A percentile compares a stretch with the other conserved stretches of the same genome.
Evolutionary conservation across 2,888 invertebrate species (phyloP).

Genomic region (Drosophila falleni): DNA sequence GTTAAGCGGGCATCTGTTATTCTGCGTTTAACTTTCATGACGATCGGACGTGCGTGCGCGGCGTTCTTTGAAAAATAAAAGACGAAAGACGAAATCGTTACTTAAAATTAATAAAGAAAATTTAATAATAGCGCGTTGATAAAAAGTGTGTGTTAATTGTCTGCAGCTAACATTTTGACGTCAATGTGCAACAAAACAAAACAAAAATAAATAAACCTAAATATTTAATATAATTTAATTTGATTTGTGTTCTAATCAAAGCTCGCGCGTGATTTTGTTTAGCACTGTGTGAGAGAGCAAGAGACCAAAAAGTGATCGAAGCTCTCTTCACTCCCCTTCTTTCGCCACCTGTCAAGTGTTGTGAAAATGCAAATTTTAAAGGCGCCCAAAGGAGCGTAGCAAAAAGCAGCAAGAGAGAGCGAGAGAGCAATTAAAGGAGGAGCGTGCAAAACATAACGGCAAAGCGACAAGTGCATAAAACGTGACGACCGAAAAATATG

Average conservation of each 20-base stretch:
- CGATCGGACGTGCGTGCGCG: conserved; percentile 65
- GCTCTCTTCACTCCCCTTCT: conserved; percentile 7
- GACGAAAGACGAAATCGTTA: conserved; percentile 42
- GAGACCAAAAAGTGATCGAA: conserved; percentile 45
- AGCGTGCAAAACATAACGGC: conserved; percentile 64
- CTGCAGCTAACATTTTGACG: conserved; percentile 54
- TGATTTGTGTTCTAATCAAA: conserved; percentile 63
- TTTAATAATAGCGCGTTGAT: conserved; percentile 38
- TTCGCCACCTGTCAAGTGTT: conserved; percentile 44
- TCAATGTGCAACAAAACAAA: conserved; percentile 22
- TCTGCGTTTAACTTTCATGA: conserved; percentile 51
- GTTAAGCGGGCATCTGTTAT: conserved; percentile 37
- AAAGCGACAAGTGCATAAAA: conserved; percentile 64
- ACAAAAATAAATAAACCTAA: conserved; percentile 1
- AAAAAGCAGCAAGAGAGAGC: conserved; percentile 18
- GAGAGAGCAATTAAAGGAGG: conserved; percentile 13
- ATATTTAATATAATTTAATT: conserved; percentile 33
- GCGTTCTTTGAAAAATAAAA: conserved; percentile 19
- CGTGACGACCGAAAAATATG: conserved; percentile 52
- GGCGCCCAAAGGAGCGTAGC: conserved; percentile 48
- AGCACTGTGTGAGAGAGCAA: conserved; percentile 25
- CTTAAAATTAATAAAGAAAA: not conserved
- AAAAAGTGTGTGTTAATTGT: conserved; percentile 45
- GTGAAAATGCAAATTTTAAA: conserved; percentile 59
- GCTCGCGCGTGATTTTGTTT: conserved; percentile 65